Evolutionary conservation across 2,888 invertebrate species (phyloP).

Genomic region (Augiades crinisus): DNA sequence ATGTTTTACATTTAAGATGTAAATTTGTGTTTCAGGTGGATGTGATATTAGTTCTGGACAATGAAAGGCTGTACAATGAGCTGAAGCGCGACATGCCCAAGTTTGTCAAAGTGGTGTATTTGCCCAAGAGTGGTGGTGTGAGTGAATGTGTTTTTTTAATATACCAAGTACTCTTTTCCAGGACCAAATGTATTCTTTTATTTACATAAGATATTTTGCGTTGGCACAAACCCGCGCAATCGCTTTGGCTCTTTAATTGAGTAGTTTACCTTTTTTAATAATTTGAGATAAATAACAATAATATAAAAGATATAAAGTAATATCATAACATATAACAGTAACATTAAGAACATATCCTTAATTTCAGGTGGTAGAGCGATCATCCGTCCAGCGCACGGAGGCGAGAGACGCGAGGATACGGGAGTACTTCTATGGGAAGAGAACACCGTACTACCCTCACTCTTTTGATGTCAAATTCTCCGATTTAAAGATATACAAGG

Average conservation of each 20-base stretch:
- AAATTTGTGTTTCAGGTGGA: constrained; percentile 83
- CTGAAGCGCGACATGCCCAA: constrained; percentile 95
- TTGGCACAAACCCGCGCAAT: no score
- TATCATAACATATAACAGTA: no score
- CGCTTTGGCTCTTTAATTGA: no score
- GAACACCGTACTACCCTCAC: constrained; percentile 93
- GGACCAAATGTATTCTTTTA: no score
- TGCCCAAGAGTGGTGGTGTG: constrained; percentile 98
- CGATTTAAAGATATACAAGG: constrained; percentile 94
- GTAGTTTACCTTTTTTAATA: no score
- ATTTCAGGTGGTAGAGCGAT: constrained; percentile 91
- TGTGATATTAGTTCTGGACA: constrained; percentile 96
- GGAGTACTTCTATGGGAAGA: constrained; percentile 97
- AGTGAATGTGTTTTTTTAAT: background rate
- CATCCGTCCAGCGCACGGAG: constrained; percentile 86
- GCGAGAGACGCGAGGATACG: constrained; percentile 90
- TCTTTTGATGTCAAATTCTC: constrained; percentile 96
- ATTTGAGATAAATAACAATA: no score
- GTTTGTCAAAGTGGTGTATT: constrained; percentile 94
- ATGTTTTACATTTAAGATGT: background rate
- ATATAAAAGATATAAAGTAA: background rate
- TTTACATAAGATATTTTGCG: no score
- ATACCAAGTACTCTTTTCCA: background rate
- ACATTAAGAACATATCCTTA: background rate
- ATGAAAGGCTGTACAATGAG: constrained; percentile 97